These are phyloP conservation scores for Imbricaverruca yamaguchii DNA, from an alignment of 2,888 invertebrate species.

Conservation along the genomic window DNA sequence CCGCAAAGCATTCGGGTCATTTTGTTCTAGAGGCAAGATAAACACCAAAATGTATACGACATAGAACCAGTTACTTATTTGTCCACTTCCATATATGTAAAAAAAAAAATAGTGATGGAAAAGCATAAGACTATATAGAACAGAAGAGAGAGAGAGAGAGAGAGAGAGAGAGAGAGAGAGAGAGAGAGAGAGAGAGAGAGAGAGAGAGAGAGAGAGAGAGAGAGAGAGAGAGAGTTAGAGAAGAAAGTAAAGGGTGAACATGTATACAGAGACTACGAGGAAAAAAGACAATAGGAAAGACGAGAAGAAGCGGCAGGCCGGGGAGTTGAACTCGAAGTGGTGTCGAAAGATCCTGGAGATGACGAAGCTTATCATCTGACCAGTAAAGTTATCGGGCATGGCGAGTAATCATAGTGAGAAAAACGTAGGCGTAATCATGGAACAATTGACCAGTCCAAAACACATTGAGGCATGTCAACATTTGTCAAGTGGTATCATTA, in stretches of 20 bases:
- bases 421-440: too few species aligned
- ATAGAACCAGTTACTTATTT: too few species aligned
- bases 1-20: background rate
- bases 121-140: too few species aligned
- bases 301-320: too few species aligned
- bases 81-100: too few species aligned
- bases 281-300: background rate
- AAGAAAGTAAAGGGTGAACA: background rate
- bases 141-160: background rate
- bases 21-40: background rate
- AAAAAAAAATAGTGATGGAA: too few species aligned
- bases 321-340: too few species aligned
- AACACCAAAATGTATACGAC: too few species aligned
- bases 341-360: too few species aligned
- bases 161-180: background rate
- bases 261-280: background rate
- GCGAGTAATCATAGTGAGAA: too few species aligned
- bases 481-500: background rate
- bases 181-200: slow-evolving; percentile 4
- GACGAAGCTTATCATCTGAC: too few species aligned
- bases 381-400: too few species aligned
- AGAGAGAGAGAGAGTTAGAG: background rate
- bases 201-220: background rate
- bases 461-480: background rate
- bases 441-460: background rate